Evolutionary conservation across 1,140 invertebrate genomes (phyloP).

Genomic region (Cheumatopsyche charites): DNA sequence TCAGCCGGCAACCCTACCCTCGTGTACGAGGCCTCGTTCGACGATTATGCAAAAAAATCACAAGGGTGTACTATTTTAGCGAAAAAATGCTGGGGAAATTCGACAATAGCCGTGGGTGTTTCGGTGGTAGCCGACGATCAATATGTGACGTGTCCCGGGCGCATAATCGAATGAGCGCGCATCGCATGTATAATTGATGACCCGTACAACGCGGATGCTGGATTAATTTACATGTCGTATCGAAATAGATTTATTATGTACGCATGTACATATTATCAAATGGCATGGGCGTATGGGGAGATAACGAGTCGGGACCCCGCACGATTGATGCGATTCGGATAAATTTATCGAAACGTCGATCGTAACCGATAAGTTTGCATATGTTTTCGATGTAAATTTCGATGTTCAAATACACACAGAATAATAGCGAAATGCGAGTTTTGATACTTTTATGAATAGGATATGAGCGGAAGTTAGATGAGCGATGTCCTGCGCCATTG

Average conservation of each 20-base stretch:
- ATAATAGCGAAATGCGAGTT: too few relatives aligned
- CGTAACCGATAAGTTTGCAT: not conserved
- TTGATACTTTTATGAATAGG: too few relatives aligned
- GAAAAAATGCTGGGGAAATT: not conserved
- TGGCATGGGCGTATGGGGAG: not conserved
- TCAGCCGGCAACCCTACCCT: not conserved
- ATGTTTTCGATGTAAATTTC: not conserved
- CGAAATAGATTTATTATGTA: slow-evolving; percentile 25
- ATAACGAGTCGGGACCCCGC: not conserved
- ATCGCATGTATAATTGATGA: slow-evolving; percentile 40
- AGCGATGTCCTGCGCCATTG: too few relatives aligned
- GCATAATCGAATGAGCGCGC: slow-evolving; percentile 36
- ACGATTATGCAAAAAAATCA: too few relatives aligned
- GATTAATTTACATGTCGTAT: slow-evolving; percentile 32
- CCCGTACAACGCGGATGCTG: not conserved
- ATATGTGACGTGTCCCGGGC: slow-evolving; percentile 24
- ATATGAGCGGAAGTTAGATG: too few relatives aligned
- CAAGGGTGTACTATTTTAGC: slow-evolving; percentile 8
- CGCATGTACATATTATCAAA: not conserved
- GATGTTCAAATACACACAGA: too few relatives aligned
- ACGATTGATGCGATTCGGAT: not conserved
- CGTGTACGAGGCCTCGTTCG: too few relatives aligned
- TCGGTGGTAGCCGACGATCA: slow-evolving; percentile 4
- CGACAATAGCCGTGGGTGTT: not conserved
- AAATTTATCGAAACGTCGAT: not conserved